Evolutionary conservation across 2,888 invertebrate species (phyloP), one percentile per base, ranked within the genome.

Genomic region (Psylliodes chrysocephalus): DNA sequence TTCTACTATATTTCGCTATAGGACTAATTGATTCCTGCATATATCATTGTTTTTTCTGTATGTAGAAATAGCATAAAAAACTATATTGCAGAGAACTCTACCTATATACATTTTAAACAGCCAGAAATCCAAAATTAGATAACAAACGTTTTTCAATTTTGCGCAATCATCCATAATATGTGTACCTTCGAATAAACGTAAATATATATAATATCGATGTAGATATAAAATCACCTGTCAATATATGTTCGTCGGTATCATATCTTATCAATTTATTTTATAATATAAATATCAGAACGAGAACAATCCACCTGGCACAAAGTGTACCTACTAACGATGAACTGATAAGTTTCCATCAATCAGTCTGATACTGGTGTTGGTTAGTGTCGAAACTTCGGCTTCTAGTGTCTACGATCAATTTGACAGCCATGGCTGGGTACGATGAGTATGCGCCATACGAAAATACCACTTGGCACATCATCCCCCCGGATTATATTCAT

Each of bases 401-500:
- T 5, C 14, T 15, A 56, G 56, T 57, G 57, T 44, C 52, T 57
- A 46, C 49, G 5, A 14, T 28, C 14, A 49, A 28, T 28, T 22
- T 60, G 14, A 46, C 18, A 52, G 35, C 35, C 28, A 87, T 87
- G 87, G 86, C 86, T 82, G 85, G 79, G 46, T 90, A 89, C 73
- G 86, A 86, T 44, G 86, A 86, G 61, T 89, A 87, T 75, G 47
- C 73, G 5, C 64, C 76, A 6, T 87, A 87, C 77, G 91, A 91
- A 18, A 67, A 64, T 75, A 86, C 86, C 73, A 86, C 87, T 75
- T 91, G 90, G 90, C 86, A 90, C 63, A 86, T 89, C 71, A 87
- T 89, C 71, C 90, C 90, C 7, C 88, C 90, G 75, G 91, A 91
- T 81, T 91, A 91, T 79, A 86, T 87, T 38, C 85, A 84, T 67